phyloP scores from a whole-genome alignment of 2,888 invertebrate species.

The Pyrgus malvae region DNA sequence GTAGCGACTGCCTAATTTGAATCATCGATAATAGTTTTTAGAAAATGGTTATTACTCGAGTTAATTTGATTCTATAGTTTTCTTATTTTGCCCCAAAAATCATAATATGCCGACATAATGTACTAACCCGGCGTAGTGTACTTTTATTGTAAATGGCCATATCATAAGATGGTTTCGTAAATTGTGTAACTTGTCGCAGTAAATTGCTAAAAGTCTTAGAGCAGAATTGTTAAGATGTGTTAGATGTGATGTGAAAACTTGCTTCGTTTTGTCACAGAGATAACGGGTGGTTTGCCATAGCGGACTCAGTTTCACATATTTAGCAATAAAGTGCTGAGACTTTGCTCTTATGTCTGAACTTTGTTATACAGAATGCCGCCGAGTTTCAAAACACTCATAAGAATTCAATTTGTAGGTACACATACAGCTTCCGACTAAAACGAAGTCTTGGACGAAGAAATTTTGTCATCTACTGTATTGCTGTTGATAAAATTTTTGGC shows the following conservation, averaged over 20 bases:
- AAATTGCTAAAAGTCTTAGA: conserved; percentile 7
- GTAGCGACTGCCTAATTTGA: too few species aligned
- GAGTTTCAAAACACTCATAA: conserved; percentile 4
- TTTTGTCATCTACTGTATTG: too few species aligned
- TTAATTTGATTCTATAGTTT: too few species aligned
- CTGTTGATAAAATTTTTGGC: not conserved
- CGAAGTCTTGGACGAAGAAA: too few species aligned
- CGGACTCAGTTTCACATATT: conserved; percentile 10
- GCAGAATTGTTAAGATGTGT: conserved; percentile 18
- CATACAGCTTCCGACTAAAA: too few species aligned
- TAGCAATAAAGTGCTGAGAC: conserved; percentile 4
- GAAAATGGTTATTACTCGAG: too few species aligned
- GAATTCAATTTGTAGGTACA: conserved; percentile 12
- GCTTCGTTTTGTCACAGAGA: conserved; percentile 5
- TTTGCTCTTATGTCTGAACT: conserved; percentile 1
- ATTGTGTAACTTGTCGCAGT: not conserved
- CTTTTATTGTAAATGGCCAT: too few species aligned
- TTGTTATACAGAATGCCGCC: not conserved
- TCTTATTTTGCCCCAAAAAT: too few species aligned
- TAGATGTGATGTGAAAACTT: too few species aligned
- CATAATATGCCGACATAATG: too few species aligned
- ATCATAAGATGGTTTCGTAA: not conserved
- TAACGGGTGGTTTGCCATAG: conserved; percentile 2
- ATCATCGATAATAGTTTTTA: too few species aligned
- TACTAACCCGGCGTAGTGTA: too few species aligned